Evolutionary conservation across 2,888 invertebrate genomes (phyloP).

Genomic region (Parascotia fuliginaria): DNA sequence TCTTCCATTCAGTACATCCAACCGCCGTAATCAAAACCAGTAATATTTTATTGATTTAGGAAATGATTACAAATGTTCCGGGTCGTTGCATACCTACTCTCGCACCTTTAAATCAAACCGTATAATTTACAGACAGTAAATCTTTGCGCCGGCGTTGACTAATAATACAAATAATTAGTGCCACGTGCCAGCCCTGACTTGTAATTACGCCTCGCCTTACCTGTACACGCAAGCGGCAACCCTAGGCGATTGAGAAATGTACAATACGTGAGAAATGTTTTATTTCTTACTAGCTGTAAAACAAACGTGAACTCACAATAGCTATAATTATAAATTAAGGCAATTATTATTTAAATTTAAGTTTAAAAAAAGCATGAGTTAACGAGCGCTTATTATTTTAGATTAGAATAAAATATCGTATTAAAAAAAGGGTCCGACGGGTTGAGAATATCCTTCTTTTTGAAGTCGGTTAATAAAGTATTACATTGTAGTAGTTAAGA

Average conservation of each 20-base stretch:
- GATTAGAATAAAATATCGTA: too few relatives aligned
- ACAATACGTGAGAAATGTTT: conserved; percentile 4
- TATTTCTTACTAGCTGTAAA: neutral
- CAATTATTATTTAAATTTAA: too few relatives aligned
- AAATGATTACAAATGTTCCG: conserved; percentile 19
- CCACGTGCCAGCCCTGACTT: conserved; percentile 67
- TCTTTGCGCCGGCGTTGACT: conserved; percentile 47
- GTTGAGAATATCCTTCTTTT: too few relatives aligned
- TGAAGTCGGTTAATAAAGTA: too few relatives aligned
- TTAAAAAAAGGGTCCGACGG: too few relatives aligned
- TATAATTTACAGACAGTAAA: conserved; percentile 69
- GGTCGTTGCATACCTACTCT: conserved; percentile 13
- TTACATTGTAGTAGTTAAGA: too few relatives aligned
- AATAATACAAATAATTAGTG: conserved; percentile 68
- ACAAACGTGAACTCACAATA: too few relatives aligned
- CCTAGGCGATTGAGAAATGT: conserved; percentile 10
- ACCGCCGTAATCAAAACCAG: neutral
- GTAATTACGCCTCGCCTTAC: conserved; percentile 56
- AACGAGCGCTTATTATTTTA: too few relatives aligned
- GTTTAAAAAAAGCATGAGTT: too few relatives aligned
- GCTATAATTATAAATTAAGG: too few relatives aligned
- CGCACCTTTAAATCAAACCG: conserved; percentile 57
- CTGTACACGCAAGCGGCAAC: conserved; percentile 49
- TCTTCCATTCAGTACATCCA: neutral
- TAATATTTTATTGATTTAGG: conserved; percentile 12